phyloP scores from a whole-genome alignment of 2,113 vertebrate species.

The Mohoua ochrocephala region DNA sequence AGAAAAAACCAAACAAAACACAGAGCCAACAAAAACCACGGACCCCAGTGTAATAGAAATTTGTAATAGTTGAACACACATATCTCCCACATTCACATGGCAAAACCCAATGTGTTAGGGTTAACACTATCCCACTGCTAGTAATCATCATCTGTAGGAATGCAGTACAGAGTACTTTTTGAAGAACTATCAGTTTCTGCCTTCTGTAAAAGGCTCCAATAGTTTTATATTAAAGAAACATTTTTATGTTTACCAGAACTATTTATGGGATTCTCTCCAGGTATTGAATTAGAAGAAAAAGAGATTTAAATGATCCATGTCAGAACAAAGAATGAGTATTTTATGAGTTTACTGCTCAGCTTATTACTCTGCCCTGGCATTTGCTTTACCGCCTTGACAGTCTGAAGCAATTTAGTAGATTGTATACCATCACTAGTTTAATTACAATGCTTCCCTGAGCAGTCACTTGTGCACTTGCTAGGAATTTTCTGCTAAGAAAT shows the following conservation, averaged over 20 bases:
- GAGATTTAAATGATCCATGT: constrained; percentile 1
- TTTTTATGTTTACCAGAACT: not conserved
- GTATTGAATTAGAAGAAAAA: not conserved
- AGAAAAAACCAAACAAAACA: not conserved
- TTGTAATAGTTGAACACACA: not conserved
- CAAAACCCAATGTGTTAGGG: not conserved
- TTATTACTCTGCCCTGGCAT: not conserved
- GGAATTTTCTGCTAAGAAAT: constrained; percentile 37
- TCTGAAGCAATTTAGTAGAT: not conserved
- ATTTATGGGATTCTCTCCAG: not conserved
- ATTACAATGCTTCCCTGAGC: constrained; percentile 29
- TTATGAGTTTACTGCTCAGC: not conserved
- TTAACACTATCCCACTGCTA: not conserved
- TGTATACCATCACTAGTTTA: constrained; percentile 23
- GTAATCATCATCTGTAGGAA: not conserved
- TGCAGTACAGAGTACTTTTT: not conserved
- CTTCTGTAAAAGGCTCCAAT: not conserved
- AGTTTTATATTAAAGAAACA: not conserved
- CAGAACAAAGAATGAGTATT: constrained; percentile 8
- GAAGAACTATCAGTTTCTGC: not conserved
- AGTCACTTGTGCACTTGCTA: constrained; percentile 6
- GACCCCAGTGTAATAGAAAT: not conserved
- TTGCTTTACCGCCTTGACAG: constrained; percentile 1
- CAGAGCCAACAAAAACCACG: not conserved
- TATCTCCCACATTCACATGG: not conserved